Base-by-base conservation (phyloP, 2,113 vertebrate species). In the Orientallactaga bullata region DNA sequence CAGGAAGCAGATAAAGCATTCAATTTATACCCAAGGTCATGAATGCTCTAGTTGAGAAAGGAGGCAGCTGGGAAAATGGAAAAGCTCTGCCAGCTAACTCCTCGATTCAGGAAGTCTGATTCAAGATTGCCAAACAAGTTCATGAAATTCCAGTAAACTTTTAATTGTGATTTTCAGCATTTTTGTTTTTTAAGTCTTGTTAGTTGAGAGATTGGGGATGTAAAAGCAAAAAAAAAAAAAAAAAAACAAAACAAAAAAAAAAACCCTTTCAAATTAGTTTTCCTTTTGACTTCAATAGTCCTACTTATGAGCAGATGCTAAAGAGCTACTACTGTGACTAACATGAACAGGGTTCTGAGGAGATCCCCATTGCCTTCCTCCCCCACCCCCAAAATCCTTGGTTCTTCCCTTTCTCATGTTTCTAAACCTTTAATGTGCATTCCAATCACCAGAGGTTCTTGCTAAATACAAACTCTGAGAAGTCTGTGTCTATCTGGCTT, bases 121-220 rank as follows among this genome's bases (percentile, higher is more conserved):
- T 85, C 58, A 58, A 73, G 65, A 61, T 61, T 76, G 69, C 74
- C 81, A 93, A 79, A 89, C 39, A 89, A 72, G 9, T 32, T 95
- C 73, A 85, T 79, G 90, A 78, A 89, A 92, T 88, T 71, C 84
- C 85, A 87, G 72, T 89, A 94, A 94, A 85, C 77, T 65, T 69
- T 73, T 51, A 24, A 88, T 94, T 85, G 32, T 7, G 4, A 88
- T 89, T 94, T 84, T 87, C 69, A 61, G 79, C 68, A 18, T 20
- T 90, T 77, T 35, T 91, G n/a, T 35, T 85, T 90, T 51, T 90
- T 51, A 16, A 79, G 6, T 92, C 35, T 74, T 72, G 3, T 85
- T 89, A 51, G 10, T 12, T n/a, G n/a, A 87, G 20, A 60, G 15
- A 9, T 20, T 88, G 13, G 65, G 15, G 5, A 39, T 51, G 73